These are phyloP conservation scores for Gorsachius goisagi DNA, from an alignment of 2,113 vertebrate genomes.

Conservation along the genomic window DNA sequence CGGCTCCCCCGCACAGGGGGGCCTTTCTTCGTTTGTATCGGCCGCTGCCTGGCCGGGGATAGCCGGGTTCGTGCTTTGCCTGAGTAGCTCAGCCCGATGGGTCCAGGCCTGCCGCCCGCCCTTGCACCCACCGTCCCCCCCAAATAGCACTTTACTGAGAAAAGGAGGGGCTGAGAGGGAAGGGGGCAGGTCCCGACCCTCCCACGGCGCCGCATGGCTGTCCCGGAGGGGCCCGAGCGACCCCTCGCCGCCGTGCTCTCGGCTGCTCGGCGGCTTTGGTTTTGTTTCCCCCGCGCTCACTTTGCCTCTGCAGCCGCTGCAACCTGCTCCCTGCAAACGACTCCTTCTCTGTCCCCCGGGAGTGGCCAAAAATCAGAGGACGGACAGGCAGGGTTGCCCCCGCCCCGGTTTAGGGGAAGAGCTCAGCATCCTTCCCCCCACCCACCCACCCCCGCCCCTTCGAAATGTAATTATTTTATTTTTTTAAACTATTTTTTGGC, in stretches of 20 bases:
- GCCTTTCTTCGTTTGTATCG: background rate
- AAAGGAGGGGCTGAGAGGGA: background rate
- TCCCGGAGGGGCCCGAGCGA: background rate
- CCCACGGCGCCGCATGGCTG: background rate
- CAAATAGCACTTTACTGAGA: background rate
- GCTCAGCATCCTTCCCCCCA: background rate
- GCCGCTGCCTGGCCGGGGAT: background rate
- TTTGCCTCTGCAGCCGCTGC: background rate
- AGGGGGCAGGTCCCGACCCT: fast-evolving
- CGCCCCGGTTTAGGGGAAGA: background rate
- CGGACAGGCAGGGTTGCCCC: background rate
- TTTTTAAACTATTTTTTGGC: background rate
- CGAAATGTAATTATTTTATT: background rate
- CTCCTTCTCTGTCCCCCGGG: background rate
- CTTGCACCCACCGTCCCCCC: background rate
- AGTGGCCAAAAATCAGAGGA: background rate
- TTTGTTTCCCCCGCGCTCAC: background rate
- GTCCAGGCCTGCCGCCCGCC: background rate
- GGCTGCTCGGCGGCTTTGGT: background rate
- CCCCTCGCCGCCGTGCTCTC: background rate
- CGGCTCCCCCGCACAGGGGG: background rate
- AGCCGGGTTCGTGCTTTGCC: background rate
- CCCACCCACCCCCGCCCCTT: background rate
- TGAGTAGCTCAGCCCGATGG: background rate
- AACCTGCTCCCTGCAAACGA: background rate